A percentile compares a stretch with the other conserved stretches of the same genome.
Evolutionary conservation across 2,888 invertebrate species (phyloP).

Genomic region (Leptopterna dolabrata): DNA sequence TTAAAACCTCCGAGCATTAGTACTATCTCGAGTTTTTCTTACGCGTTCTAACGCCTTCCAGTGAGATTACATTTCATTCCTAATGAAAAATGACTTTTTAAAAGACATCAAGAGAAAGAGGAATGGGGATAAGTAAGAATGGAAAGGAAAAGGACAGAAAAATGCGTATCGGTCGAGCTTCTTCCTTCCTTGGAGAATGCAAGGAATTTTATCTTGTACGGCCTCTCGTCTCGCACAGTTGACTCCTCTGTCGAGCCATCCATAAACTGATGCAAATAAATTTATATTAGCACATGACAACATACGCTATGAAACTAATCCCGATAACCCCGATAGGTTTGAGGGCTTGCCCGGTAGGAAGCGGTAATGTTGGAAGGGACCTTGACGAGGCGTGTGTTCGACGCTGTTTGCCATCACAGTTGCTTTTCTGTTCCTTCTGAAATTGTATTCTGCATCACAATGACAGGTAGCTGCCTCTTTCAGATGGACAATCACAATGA

Average conservation of each 20-base stretch:
- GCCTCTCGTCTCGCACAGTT: neutral
- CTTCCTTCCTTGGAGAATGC: neutral
- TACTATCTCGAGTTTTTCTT: neutral
- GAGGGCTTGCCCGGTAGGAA: neutral
- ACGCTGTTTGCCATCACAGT: slow-evolving; percentile 13
- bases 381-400: neutral
- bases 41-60: neutral
- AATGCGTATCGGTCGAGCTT: neutral
- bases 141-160: neutral
- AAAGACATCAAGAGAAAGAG: neutral
- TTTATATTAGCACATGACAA: neutral
- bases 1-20: neutral
- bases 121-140: neutral
- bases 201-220: neutral
- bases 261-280: slow-evolving; percentile 22
- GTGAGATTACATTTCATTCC: neutral
- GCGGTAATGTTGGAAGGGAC: neutral
- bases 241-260: neutral
- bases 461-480: slow-evolving; percentile 5
- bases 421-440: slow-evolving; percentile 23
- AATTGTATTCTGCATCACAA: neutral
- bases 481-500: neutral
- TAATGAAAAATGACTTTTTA: slow-evolving; percentile 2
- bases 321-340: neutral
- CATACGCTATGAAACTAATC: slow-evolving; percentile 1